phyloP scores from a whole-genome alignment of 2,113 vertebrate species.

The Ochotona curzoniae region DNA sequence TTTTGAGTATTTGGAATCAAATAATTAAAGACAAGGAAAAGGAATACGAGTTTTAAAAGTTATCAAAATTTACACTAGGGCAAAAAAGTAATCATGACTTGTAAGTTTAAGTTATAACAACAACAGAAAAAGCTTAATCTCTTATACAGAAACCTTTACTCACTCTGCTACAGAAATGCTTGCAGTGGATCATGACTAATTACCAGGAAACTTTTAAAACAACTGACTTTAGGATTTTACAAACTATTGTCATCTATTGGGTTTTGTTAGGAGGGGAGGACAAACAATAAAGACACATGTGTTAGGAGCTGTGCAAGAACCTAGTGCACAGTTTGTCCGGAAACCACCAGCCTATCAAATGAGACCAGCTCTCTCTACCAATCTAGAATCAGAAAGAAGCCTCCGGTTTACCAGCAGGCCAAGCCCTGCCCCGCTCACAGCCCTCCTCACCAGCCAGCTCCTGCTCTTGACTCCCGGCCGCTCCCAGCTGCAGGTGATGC shows the following conservation, averaged over 20 bases:
- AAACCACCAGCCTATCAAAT: conserved; percentile 24
- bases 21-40: conserved; percentile 40
- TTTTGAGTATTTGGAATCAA: conserved; percentile 40
- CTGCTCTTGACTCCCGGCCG: conserved; percentile 85
- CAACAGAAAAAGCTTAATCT: conserved; percentile 33
- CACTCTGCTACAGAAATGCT: background rate
- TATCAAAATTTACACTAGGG: conserved; percentile 37
- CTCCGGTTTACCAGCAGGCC: background rate
- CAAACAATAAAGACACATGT: background rate
- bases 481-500: conserved; percentile 89
- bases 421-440: background rate
- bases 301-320: conserved; percentile 45
- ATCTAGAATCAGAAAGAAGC: conserved; percentile 40
- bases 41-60: conserved; percentile 14
- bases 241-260: conserved; percentile 44
- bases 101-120: background rate
- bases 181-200: background rate
- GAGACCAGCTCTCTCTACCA: conserved; percentile 7
- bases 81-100: conserved; percentile 44
- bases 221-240: conserved; percentile 2
- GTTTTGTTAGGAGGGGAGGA: background rate
- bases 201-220: conserved; percentile 33
- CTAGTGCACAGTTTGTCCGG: background rate
- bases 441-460: conserved; percentile 86
- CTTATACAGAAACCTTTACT: conserved; percentile 24